These are phyloP conservation scores for Channa argus DNA, from an alignment of 2,113 vertebrate species.

Conservation along the genomic window DNA sequence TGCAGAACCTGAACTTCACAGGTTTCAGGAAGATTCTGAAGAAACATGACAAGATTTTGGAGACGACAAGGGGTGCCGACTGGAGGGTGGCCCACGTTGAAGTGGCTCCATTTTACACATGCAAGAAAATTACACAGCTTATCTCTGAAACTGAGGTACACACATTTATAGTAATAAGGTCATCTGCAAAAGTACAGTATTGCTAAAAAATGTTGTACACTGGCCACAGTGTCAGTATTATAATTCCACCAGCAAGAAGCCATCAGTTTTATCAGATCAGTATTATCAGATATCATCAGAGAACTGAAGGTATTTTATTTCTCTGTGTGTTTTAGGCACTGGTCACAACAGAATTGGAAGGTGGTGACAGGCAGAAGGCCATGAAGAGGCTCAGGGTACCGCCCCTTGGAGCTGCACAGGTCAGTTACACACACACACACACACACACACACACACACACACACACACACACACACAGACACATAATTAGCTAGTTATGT, in stretches of 20 bases:
- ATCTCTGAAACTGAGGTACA: constrained; percentile 98
- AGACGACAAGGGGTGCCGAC: constrained; percentile 92
- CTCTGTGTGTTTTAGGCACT: constrained; percentile 83
- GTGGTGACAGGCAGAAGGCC: constrained; percentile 96
- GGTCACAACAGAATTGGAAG: constrained; percentile 96
- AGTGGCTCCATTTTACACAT: constrained; percentile 97
- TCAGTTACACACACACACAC: constrained; percentile 58
- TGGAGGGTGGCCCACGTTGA: constrained; percentile 97
- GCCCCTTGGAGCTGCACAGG: constrained; percentile 97
- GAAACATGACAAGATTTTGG: constrained; percentile 99
- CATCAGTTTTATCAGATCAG: neutral
- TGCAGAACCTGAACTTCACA: constrained; percentile 98
- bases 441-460: neutral
- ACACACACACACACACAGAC: too few species aligned
- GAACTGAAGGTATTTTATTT: neutral
- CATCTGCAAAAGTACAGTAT: too few species aligned
- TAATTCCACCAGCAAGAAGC: too few species aligned
- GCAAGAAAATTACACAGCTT: constrained; percentile 99
- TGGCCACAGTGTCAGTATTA: too few species aligned
- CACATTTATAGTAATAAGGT: neutral
- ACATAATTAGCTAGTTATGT: too few species aligned
- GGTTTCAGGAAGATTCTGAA: constrained; percentile 99
- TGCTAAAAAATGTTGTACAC: too few species aligned
- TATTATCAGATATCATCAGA: too few species aligned
- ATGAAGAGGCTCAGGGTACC: constrained; percentile 98